Conservation (phyloP, 2,888 invertebrate genomes). For the Aporophyla nigra region DNA sequence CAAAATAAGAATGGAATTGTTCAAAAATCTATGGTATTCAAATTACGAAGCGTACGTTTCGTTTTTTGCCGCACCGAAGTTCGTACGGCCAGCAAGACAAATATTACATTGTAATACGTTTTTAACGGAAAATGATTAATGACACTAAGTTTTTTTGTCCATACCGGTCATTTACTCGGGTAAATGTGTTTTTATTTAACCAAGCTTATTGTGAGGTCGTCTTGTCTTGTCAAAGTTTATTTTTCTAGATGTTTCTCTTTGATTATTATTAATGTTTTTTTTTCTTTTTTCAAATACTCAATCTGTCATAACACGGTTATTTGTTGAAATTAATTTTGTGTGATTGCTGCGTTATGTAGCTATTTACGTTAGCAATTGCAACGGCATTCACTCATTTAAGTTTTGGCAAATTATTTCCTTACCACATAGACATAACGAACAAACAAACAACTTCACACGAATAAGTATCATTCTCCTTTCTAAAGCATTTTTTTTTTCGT, state of each 20-base stretch:
- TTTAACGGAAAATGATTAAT: conserved; percentile 65
- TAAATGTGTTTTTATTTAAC: conserved; percentile 56
- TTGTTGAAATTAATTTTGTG: conserved; percentile 32
- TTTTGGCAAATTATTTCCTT: conserved; percentile 37
- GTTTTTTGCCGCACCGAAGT: conserved; percentile 38
- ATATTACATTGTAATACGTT: conserved; percentile 52
- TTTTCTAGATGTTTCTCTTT: conserved; percentile 34
- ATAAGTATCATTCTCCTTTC: conserved; percentile 14
- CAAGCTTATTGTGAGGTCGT: conserved; percentile 44
- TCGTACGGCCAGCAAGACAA: conserved; percentile 53
- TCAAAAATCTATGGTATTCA: conserved; percentile 47
- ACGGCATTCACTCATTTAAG: conserved; percentile 14
- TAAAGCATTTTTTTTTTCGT: conserved; percentile 6
- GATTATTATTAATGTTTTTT: conserved; percentile 30
- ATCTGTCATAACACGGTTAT: conserved; percentile 46
- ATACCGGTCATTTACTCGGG: conserved; percentile 52
- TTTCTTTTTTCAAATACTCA: conserved; percentile 33
- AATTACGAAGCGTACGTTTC: conserved; percentile 38
- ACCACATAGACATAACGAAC: conserved; percentile 19
- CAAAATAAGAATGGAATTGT: conserved; percentile 40
- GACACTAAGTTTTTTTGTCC: conserved; percentile 50
- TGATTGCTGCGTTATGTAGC: conserved; percentile 16
- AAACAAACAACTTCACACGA: neutral
- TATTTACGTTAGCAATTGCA: conserved; percentile 8
- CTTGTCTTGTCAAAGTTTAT: conserved; percentile 40